These are phyloP conservation scores for Falco peregrinus DNA, from an alignment of 2,797 vertebrate species.

Conservation along the genomic window DNA sequence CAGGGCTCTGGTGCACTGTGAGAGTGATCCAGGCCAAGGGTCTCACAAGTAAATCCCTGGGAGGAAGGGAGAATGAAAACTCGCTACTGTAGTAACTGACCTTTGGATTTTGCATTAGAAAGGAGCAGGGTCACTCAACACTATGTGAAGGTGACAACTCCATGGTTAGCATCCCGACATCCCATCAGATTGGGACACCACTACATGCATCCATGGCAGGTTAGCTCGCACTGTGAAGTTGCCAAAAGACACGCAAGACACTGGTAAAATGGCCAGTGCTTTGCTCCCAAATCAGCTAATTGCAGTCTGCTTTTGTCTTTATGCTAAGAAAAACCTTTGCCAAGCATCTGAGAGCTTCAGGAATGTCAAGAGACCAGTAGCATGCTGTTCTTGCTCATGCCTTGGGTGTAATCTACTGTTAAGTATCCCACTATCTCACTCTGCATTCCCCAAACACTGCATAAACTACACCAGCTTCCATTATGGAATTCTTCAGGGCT, in stretches of 20 bases:
- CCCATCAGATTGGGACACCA: background rate
- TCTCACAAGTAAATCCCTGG: background rate
- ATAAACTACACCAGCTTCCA: background rate
- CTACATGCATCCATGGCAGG: background rate
- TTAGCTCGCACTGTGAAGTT: background rate
- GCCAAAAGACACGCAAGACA: background rate
- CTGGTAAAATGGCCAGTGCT: background rate
- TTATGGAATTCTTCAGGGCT: background rate
- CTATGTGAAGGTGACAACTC: background rate
- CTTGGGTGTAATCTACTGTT: background rate
- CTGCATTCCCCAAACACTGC: background rate
- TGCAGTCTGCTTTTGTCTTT: background rate
- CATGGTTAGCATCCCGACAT: background rate
- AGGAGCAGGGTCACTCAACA: background rate
- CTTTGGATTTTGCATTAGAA: background rate
- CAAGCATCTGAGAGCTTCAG: background rate
- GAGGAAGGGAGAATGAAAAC: background rate
- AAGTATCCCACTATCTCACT: background rate
- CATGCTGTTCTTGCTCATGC: background rate
- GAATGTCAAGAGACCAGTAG: background rate
- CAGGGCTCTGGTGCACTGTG: fast-evolving
- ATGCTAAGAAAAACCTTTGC: background rate
- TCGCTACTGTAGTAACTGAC: background rate
- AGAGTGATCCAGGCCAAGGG: background rate
- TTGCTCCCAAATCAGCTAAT: background rate